A percentile compares a stretch with the other conserved stretches of the same genome.
Evolutionary conservation across 2,888 invertebrate genomes (phyloP).

Genomic region (Archaeoteleia sp.): DNA sequence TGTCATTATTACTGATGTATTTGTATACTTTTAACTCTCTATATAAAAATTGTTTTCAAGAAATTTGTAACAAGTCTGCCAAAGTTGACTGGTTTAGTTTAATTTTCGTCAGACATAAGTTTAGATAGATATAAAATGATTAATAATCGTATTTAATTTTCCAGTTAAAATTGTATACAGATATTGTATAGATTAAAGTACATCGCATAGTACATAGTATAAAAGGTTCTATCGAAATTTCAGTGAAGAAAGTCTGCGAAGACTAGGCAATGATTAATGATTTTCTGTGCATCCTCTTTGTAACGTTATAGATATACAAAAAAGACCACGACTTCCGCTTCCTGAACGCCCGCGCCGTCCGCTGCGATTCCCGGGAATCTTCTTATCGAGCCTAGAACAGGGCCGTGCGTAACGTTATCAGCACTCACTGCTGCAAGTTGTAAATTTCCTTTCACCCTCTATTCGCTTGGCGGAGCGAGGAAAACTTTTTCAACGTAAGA

Average conservation of each 20-base stretch:
- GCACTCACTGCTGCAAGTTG: conserved; percentile 52
- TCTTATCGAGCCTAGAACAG: conserved; percentile 48
- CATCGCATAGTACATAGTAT: too few species aligned
- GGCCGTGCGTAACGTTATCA: conserved; percentile 55
- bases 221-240: conserved; percentile 28
- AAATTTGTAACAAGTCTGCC: too few species aligned
- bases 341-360: conserved; percentile 62
- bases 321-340: conserved; percentile 59
- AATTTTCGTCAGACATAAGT: too few species aligned
- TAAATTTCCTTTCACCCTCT: conserved; percentile 57
- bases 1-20: too few species aligned
- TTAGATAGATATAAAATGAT: too few species aligned
- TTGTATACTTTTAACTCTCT: too few species aligned
- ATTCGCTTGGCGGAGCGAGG: conserved; percentile 35
- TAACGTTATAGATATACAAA: conserved; percentile 52
- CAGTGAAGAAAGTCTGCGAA: conserved; percentile 22
- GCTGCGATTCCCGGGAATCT: conserved; percentile 56
- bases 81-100: too few species aligned
- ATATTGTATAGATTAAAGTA: too few species aligned
- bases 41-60: too few species aligned
- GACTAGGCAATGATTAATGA: conserved; percentile 49
- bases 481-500: conserved; percentile 51
- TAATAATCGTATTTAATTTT: too few species aligned
- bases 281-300: conserved; percentile 43
- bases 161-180: too few species aligned